A percentile compares a stretch with the other conserved stretches of the same genome.
Conservation (phyloP, 2,113 vertebrate genomes). For the Caranx melampygus region DNA sequence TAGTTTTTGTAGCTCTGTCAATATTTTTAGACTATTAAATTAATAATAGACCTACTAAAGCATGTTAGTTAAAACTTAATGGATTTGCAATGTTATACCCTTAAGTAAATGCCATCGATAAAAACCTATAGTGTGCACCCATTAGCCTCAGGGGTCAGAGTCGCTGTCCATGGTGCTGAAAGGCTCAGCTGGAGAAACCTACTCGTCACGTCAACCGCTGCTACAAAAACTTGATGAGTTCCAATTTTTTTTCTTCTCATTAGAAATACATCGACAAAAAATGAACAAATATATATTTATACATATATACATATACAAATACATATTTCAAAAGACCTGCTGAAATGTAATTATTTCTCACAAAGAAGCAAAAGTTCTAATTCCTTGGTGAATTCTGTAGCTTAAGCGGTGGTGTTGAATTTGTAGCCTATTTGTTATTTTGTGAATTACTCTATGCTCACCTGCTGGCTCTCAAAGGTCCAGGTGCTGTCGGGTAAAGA, state of each 20-base stretch:
- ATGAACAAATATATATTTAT: rapidly evolving
- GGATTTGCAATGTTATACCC: background rate
- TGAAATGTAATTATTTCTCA: background rate
- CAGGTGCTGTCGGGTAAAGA: constrained; percentile 82
- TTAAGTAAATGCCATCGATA: background rate
- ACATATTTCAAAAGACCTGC: rapidly evolving
- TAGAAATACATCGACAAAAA: background rate
- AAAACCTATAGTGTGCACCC: rapidly evolving
- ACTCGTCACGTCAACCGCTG: background rate
- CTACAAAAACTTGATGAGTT: background rate
- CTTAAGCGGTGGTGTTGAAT: background rate
- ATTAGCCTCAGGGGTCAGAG: background rate
- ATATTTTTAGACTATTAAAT: background rate
- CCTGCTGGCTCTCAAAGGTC: constrained; percentile 83
- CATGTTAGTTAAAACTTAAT: background rate
- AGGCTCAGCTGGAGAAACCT: background rate
- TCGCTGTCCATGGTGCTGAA: constrained; percentile 76
- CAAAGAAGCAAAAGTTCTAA: background rate
- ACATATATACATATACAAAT: no score
- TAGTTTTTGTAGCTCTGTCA: background rate
- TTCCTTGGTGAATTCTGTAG: background rate
- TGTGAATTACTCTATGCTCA: constrained; percentile 50
- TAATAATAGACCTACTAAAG: background rate
- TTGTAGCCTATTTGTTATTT: background rate
- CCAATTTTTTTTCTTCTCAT: background rate